Conservation (phyloP, 2,888 invertebrate genomes). For the Amphiduros pacificus region DNA sequence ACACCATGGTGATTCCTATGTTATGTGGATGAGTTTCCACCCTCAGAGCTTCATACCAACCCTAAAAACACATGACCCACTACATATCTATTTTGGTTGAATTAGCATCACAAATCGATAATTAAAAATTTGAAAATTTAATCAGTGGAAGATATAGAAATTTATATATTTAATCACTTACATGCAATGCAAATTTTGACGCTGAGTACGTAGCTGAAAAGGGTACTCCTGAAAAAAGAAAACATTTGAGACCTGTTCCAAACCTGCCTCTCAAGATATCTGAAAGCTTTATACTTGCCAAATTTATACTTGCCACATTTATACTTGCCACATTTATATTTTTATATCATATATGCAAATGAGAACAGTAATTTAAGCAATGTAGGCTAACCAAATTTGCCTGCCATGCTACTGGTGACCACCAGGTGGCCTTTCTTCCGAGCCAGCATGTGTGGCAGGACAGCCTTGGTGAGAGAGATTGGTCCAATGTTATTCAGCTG, state of each 20-base stretch:
- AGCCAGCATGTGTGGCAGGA: conserved; percentile 67
- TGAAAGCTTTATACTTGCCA: too few relatives aligned
- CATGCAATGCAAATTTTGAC: conserved; percentile 77
- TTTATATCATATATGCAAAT: neutral
- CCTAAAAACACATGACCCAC: conserved; percentile 61
- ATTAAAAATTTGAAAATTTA: neutral
- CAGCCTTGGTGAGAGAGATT: conserved; percentile 71
- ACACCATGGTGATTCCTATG: conserved; percentile 47
- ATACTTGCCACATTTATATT: neutral
- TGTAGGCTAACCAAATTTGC: conserved; percentile 65
- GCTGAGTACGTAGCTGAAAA: conserved; percentile 65
- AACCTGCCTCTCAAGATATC: too few relatives aligned
- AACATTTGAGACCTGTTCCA: neutral
- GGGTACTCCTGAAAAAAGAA: conserved; percentile 44
- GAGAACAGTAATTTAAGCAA: conserved; percentile 29
- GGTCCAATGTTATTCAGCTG: conserved; percentile 77
- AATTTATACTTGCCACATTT: too few relatives aligned
- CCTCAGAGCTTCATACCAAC: conserved; percentile 67
- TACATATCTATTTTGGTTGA: neutral
- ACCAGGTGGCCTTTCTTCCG: conserved; percentile 70
- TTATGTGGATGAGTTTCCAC: conserved; percentile 20
- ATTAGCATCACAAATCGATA: neutral
- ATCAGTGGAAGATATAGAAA: too few relatives aligned
- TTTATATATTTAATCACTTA: conserved; percentile 46
- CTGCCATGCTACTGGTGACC: conserved; percentile 75